Percentiles rank a stretch among this genome's conserved stretches.
Evolutionary conservation across 2,113 vertebrate species (phyloP).

Genomic region (Pterocles orientalis): DNA sequence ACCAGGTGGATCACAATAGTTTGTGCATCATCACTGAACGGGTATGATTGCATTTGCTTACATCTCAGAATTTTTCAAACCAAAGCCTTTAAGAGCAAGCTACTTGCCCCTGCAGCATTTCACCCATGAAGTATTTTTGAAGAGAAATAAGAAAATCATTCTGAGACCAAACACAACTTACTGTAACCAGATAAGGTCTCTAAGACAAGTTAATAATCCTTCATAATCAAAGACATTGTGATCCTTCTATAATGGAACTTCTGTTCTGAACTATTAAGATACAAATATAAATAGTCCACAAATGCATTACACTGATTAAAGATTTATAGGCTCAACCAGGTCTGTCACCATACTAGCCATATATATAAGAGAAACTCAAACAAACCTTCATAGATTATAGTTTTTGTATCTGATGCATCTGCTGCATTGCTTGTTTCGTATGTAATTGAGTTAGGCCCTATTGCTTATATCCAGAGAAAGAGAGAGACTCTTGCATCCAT

Average conservation of each 20-base stretch:
- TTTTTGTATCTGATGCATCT: background rate
- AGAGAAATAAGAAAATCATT: background rate
- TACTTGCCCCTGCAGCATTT: background rate
- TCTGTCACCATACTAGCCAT: background rate
- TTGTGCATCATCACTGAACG: rapidly evolving
- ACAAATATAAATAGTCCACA: background rate
- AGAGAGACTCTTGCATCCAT: background rate
- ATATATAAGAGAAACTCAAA: background rate
- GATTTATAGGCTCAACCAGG: background rate
- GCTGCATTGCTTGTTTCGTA: background rate
- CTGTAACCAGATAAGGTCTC: background rate
- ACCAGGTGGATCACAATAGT: background rate
- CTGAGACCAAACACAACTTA: background rate
- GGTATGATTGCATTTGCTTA: background rate
- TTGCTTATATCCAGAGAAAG: background rate
- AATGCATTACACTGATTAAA: background rate
- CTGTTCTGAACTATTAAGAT: background rate
- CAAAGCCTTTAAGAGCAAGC: background rate
- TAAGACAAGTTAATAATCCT: background rate
- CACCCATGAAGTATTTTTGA: background rate
- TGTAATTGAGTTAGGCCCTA: background rate
- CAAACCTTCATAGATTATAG: background rate
- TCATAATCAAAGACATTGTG: background rate
- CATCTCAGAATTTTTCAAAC: background rate
- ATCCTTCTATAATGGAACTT: background rate